These are phyloP conservation scores for Cetonia aurata DNA, from an alignment of 2,888 invertebrate genomes.

Conservation along the genomic window DNA sequence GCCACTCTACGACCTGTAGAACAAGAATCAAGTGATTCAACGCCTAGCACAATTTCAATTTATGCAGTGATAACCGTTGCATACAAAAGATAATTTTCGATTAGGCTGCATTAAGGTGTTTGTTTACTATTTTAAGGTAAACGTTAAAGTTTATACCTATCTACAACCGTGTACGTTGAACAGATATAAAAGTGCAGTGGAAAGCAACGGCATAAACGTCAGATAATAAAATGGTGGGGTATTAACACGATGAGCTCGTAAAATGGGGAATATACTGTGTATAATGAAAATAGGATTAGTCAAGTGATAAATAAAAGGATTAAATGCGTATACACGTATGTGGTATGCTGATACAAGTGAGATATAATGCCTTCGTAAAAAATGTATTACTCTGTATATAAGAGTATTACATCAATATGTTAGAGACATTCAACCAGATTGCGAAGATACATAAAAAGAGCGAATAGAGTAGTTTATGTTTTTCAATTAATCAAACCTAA, in stretches of 20 bases:
- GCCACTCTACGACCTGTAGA: not conserved
- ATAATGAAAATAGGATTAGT: constrained; percentile 31
- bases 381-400: too few species aligned
- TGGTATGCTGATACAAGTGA: not conserved
- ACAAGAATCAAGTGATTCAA: not conserved
- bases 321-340: constrained; percentile 2
- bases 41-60: constrained; percentile 8
- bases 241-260: constrained; percentile 35
- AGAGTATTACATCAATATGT: too few species aligned
- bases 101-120: constrained; percentile 18
- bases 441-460: too few species aligned
- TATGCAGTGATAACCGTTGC: constrained; percentile 21
- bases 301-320: constrained; percentile 35
- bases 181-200: constrained; percentile 21
- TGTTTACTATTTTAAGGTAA: constrained; percentile 30
- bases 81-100: constrained; percentile 25
- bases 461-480: too few species aligned
- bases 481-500: too few species aligned
- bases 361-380: not conserved
- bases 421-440: too few species aligned
- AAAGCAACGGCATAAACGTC: constrained; percentile 33
- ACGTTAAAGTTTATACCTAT: constrained; percentile 28
- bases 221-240: constrained; percentile 31
- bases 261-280: constrained; percentile 20
- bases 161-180: constrained; percentile 14